A percentile compares a stretch with the other conserved stretches of the same genome.
Evolutionary conservation across 2,113 vertebrate species (phyloP).

Genomic region (Colius striatus): DNA sequence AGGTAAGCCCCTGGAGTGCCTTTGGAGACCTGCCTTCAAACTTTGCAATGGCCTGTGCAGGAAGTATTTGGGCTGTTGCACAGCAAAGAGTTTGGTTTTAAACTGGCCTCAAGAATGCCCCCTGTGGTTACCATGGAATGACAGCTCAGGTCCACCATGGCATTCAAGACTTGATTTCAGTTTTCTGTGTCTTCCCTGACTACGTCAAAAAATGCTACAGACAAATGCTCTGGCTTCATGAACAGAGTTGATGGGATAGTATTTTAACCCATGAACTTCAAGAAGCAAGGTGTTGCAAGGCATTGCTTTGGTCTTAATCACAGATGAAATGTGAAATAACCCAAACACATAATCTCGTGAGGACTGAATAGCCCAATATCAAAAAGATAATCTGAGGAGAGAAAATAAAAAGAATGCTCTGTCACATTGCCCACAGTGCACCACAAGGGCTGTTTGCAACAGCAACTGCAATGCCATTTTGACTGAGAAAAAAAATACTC

Average conservation of each 20-base stretch:
- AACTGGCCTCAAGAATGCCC: not conserved
- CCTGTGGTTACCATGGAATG: not conserved
- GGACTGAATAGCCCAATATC: not conserved
- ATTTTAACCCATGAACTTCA: not conserved
- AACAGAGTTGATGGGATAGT: not conserved
- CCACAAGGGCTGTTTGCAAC: not conserved
- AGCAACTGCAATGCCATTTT: not conserved
- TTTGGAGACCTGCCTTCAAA: not conserved
- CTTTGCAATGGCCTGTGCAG: not conserved
- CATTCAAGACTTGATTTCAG: not conserved
- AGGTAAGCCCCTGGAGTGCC: not conserved
- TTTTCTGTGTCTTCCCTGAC: not conserved
- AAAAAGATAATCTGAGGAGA: not conserved
- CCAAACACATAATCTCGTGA: not conserved
- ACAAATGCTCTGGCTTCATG: not conserved
- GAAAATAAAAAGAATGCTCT: not conserved
- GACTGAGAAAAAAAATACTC: not conserved
- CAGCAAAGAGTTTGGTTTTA: not conserved
- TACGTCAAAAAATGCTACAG: not conserved
- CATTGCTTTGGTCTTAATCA: not conserved
- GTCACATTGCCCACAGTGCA: not conserved
- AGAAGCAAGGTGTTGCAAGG: not conserved
- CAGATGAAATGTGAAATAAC: not conserved
- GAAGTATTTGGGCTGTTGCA: not conserved
- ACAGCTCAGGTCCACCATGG: not conserved